phyloP scores from a whole-genome alignment of 2,888 invertebrate genomes.

The Lydus trimaculatus region DNA sequence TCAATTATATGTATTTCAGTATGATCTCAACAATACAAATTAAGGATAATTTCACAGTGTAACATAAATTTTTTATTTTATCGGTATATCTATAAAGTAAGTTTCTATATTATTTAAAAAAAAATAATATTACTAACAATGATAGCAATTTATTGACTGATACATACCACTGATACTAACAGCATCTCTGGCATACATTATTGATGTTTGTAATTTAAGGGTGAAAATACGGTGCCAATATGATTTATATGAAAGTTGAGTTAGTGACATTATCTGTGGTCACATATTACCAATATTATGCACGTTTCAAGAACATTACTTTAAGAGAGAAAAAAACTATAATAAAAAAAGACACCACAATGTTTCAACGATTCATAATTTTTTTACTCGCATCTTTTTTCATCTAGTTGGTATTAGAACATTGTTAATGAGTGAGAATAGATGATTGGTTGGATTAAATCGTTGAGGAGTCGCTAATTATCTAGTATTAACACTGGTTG shows the following conservation, averaged over 20 bases:
- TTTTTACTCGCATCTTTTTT: background rate
- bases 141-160: background rate
- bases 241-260: background rate
- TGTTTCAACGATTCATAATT: background rate
- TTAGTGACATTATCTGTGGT: background rate
- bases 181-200: background rate
- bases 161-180: background rate
- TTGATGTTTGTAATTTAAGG: background rate
- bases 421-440: background rate
- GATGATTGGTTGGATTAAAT: background rate
- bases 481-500: background rate
- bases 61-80: background rate
- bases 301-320: background rate
- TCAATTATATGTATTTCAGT: background rate
- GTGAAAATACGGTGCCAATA: background rate
- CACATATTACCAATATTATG: background rate
- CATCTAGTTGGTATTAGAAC: background rate
- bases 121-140: background rate
- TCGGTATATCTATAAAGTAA: background rate
- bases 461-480: background rate
- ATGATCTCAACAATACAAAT: background rate
- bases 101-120: background rate
- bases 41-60: background rate
- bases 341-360: background rate
- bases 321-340: background rate